These are phyloP conservation scores for Arrhopalites spinosus DNA, from an alignment of 2,888 invertebrate species.

Conservation along the genomic window DNA sequence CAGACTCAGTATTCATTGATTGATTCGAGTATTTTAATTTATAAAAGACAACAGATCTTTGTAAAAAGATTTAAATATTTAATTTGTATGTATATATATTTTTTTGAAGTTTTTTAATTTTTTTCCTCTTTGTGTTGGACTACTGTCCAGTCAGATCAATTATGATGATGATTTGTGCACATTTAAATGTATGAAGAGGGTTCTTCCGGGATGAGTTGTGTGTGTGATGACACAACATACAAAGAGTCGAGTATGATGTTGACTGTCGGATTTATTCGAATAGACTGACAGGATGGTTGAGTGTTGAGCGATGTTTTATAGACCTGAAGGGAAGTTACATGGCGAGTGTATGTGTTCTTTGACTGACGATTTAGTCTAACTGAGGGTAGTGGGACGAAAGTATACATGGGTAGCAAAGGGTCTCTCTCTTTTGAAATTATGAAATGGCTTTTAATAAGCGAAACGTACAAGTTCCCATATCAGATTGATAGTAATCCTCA, in stretches of 20 bases:
- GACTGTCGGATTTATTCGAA: constrained; percentile 36
- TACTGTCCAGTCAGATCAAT: neutral
- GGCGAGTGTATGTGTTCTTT: too few relatives aligned
- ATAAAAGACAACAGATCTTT: neutral
- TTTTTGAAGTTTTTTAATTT: neutral
- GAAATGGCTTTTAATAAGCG: constrained; percentile 44
- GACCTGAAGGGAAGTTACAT: neutral
- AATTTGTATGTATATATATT: neutral
- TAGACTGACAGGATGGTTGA: constrained; percentile 29
- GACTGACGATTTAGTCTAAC: constrained; percentile 2
- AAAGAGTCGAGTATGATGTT: constrained; percentile 9
- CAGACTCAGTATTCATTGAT: constrained; percentile 38
- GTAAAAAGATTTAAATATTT: neutral
- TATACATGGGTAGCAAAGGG: constrained; percentile 27
- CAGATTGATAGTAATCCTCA: constrained; percentile 44
- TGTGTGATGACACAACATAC: neutral
- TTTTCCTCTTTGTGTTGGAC: too few relatives aligned
- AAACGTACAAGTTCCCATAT: constrained; percentile 46
- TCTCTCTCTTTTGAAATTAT: constrained; percentile 40
- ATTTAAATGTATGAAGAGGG: neutral
- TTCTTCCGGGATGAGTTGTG: neutral
- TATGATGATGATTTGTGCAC: neutral
- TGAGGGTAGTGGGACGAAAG: neutral
- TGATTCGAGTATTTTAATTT: neutral
- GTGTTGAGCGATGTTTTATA: constrained; percentile 28